A percentile compares a stretch with the other conserved stretches of the same genome.
Evolutionary conservation across 2,113 vertebrate species (phyloP).

Genomic region (Cinclus mexicanus): DNA sequence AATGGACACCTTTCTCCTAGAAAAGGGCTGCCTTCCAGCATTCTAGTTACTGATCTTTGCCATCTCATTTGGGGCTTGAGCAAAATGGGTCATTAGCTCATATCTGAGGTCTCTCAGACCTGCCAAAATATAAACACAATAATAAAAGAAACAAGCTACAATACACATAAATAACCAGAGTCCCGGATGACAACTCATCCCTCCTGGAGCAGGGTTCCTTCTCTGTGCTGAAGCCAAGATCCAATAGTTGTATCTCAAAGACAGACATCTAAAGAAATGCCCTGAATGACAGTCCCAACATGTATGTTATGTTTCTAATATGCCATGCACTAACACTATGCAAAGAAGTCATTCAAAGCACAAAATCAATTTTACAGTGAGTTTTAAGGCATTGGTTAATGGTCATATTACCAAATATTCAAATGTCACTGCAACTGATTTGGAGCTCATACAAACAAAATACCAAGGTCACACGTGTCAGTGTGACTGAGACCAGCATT

Average conservation of each 20-base stretch:
- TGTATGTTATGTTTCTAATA: background rate
- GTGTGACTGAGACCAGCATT: background rate
- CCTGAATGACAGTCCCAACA: background rate
- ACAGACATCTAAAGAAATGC: background rate
- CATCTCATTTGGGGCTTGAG: background rate
- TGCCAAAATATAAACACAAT: background rate
- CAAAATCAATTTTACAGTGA: background rate
- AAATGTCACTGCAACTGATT: background rate
- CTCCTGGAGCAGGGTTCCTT: background rate
- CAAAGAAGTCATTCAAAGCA: background rate
- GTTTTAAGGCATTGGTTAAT: background rate
- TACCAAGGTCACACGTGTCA: background rate
- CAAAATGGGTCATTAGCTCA: background rate
- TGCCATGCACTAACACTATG: background rate
- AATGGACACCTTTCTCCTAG: background rate
- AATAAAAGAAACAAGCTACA: background rate
- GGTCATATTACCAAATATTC: background rate
- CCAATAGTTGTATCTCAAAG: background rate
- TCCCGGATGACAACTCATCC: background rate
- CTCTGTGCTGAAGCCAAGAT: background rate
- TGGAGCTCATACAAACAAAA: background rate
- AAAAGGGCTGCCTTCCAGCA: background rate
- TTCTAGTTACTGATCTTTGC: background rate
- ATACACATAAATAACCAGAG: background rate
- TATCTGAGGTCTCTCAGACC: background rate